These are phyloP conservation scores for Zygothrica quintamaculata DNA, from an alignment of 2,888 invertebrate genomes.

Conservation along the genomic window DNA sequence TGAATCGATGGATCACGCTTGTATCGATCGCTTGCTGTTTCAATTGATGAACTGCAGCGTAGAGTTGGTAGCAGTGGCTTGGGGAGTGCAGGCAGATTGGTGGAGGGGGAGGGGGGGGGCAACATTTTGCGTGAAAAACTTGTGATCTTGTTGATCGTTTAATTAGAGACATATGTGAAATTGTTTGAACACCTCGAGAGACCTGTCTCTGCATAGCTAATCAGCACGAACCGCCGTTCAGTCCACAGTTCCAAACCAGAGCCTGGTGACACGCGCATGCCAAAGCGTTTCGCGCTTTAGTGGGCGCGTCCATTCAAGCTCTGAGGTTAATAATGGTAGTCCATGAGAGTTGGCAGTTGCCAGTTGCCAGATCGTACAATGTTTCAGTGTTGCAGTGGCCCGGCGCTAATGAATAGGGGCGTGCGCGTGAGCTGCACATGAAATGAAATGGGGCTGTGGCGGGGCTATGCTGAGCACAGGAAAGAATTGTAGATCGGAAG, in stretches of 20 bases:
- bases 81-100: conserved; percentile 5
- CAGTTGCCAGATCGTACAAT: not conserved
- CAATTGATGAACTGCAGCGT: too few relatives aligned
- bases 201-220: conserved; percentile 73
- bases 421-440: conserved; percentile 79
- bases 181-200: conserved; percentile 81
- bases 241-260: not conserved
- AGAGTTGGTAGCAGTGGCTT: too few relatives aligned
- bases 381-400: not conserved
- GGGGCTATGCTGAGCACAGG: conserved; percentile 16
- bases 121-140: conserved; percentile 54
- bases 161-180: conserved; percentile 83
- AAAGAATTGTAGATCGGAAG: not conserved
- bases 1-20: not conserved
- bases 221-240: conserved; percentile 47
- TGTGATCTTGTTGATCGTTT: conserved; percentile 82
- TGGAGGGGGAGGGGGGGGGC: conserved; percentile 6
- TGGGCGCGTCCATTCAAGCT: conserved; percentile 32
- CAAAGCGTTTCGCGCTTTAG: conserved; percentile 47
- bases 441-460: conserved; percentile 60
- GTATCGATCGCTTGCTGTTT: not conserved
- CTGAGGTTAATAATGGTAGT: not conserved
- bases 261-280: conserved; percentile 57
- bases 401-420: conserved; percentile 81
- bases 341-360: not conserved